Evolutionary conservation across 1,140 invertebrate species (phyloP), one percentile per base, ranked within the genome.

Genomic region (Acromyrmex heyeri): DNA sequence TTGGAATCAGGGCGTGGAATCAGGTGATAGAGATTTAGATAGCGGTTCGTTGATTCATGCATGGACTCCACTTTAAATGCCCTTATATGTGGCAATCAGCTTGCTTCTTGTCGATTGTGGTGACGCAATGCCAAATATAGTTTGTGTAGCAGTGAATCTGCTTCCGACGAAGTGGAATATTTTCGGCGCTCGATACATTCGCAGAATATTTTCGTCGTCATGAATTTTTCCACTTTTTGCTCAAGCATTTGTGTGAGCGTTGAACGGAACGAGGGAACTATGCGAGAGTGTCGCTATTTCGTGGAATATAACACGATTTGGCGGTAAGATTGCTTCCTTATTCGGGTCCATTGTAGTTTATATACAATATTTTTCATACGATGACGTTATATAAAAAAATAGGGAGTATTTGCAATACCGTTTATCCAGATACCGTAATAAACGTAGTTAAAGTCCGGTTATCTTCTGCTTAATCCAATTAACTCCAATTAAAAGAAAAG

Each of bases 151-250:
- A 38, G 24, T 59, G 83, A 82, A 88, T 88, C 83, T 65, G 64
- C 83, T 82, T 85, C 89, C 64, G 78, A 67, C 67, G 55, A 77
- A 64, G 61, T 76, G 75, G 82, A 91, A 89, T 89, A 91, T 91
- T 89, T 87, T 69, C 27, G 65, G 57, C 48, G 78, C 44, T 30
- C 53, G 24, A 30, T 64, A 61, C 59, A 78, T 57, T n/a, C 38
- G 38, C 79, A 34, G 57, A 83, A 83, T 83, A 83, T 83, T 62
- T 61, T 24, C 69, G 69, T 75, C 79, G 55, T 75, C 79, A 83
- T 83, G 79, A 83, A 83, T 75, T 83, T 83, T 75, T 83, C 27
- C 79, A 83, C n/a, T 75, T 86, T 69, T 79, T 65, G 83, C 82
- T 50, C 82, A 59, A 73, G 38, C 62, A 70, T 76, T 76, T 85